Base-by-base conservation (phyloP, 2,888 invertebrate genomes). In the Thera obeliscata region DNA sequence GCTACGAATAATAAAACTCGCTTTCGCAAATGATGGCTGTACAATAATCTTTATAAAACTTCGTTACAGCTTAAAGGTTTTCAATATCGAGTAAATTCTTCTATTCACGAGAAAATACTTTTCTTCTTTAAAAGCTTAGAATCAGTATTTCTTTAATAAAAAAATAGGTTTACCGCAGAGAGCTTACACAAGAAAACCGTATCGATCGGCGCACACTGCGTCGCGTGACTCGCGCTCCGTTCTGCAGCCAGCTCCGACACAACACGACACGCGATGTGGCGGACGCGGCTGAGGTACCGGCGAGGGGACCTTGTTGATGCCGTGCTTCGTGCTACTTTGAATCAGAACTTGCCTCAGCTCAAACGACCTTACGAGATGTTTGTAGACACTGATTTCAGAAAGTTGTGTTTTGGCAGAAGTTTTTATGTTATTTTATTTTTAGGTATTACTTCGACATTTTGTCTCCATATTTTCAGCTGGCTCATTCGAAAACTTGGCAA, bases 211-310 rank as follows among this genome's bases (percentile, higher is more conserved):
- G 61, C 57, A 54, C 65, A 67, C 55, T 56, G 70, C 68, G 50
- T 67, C 61, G 70, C 71, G 70, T 69, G 74, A 36, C 59, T 38
- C 22, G 56, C 59, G 48, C n/a, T n/a, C n/a, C 59, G 9, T 38
- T n/a, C 50, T 9, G 57, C 57, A n/a, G 67, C 57, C 4, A 48
- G 50, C 61, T 9, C n/a, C 1, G 55, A 11, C 62, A 0, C 9
- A 56, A 49, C 75, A 75, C 72, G 73, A 49, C 75, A 75, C 72
- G 73, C 75, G 68, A 71, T 71, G 67, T 70, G 66, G 71, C 73
- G 67, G 66, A 56, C 48, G 50, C 43, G 56, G 46, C 8, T 52
- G 50, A 57, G 41, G 54, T 64, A 60, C 55, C 59, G 59, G 36
- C 11, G 36, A 62, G 58, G 56, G 41, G 70, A 61, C 57, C 65